Conservation (phyloP, 2,888 invertebrate genomes). For the Noctua janthe region DNA sequence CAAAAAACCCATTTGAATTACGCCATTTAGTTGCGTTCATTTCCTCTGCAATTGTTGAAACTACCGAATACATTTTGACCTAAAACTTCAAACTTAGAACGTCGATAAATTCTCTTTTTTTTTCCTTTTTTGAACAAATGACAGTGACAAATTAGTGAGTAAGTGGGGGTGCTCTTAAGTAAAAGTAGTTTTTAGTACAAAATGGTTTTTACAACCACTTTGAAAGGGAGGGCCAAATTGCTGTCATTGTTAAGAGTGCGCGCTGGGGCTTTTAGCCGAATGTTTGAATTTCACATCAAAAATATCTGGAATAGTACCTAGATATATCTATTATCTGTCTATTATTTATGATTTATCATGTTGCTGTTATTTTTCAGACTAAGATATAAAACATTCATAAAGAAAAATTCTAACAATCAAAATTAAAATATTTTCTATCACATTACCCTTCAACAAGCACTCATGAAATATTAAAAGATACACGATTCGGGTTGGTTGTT, state of each 20-base stretch:
- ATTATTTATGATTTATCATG: background rate
- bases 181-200: slow-evolving; percentile 30
- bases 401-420: background rate
- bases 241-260: slow-evolving; percentile 13
- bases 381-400: background rate
- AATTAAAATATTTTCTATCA: too few species aligned
- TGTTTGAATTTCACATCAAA: background rate
- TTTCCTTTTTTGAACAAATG: slow-evolving; percentile 11
- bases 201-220: slow-evolving; percentile 18
- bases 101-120: background rate
- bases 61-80: slow-evolving; percentile 1
- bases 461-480: too few species aligned
- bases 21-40: slow-evolving; percentile 1
- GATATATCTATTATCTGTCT: background rate
- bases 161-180: slow-evolving; percentile 30
- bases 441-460: too few species aligned
- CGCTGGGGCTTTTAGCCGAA: slow-evolving; percentile 26
- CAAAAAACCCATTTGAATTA: slow-evolving; percentile 5
- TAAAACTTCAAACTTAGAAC: slow-evolving; percentile 7
- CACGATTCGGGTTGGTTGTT: background rate
- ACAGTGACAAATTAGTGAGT: slow-evolving; percentile 17
- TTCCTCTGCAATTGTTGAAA: slow-evolving; percentile 8
- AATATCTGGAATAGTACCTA: background rate
- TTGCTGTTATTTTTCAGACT: background rate
- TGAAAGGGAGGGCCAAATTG: slow-evolving; percentile 17